Evolutionary conservation across 2,113 vertebrate species (phyloP), one percentile per base, ranked within the genome.

Genomic region (Dinomys branickii): DNA sequence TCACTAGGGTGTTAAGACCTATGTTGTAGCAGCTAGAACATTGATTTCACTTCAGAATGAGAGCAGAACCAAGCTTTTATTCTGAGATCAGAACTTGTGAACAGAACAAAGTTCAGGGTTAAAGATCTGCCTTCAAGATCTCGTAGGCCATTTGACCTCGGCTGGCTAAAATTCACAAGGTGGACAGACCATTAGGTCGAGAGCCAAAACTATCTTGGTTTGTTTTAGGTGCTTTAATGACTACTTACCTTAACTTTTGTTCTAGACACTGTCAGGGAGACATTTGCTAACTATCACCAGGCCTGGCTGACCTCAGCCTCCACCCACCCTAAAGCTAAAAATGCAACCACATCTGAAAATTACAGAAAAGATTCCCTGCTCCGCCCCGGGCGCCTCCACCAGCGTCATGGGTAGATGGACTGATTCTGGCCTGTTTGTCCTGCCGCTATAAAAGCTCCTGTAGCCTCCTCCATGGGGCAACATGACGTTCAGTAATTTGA

Each of bases 31-130:
- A 61, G 58, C 44, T 41, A 41, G 71, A 61, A 47, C 26, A 61
- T 33, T 19, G 52, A 75, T 85, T 71, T 73, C 52, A 47, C 75
- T 93, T 91, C 81, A 83, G 88, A 92, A 80, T 84, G 92, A 96
- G 71, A 96, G 52, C 30, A 28, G 63, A 82, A 78, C 1, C 41
- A 52, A 78, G 82, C 58, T 84, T 82, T 83, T 81, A 71, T 73
- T 91, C 94, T 77, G 75, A 52, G 59, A 78, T 65, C n/a, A 11
- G 1, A 50, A 63, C 50, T 30, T 14, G 11, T 26, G 13, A 26
- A 14, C n/a, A 30, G 56, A 61, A 28, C 9, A 9, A 78, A 35
- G 16, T 35, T 50, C 77, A 80, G 28, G 35, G 26, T 20, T 35
- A 52, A 35, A 35, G 13, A 30, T 30, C 26, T 50, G 75, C 7